These are phyloP conservation scores for Smutsia temminckii DNA, from an alignment of 2,797 vertebrate genomes.

Conservation along the genomic window DNA sequence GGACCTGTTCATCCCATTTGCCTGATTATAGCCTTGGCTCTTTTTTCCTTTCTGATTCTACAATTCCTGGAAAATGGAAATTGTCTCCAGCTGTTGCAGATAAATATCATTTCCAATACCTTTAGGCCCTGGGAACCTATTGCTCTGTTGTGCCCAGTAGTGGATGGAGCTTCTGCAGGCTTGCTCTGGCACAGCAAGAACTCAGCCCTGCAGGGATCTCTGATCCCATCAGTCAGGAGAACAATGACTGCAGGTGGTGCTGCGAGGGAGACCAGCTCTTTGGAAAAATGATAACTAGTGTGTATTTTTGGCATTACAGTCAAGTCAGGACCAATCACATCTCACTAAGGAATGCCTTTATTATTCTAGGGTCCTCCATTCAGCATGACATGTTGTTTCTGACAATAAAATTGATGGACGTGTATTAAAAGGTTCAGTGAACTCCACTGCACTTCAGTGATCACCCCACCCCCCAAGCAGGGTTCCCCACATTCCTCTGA, in stretches of 20 bases:
- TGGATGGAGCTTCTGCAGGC: background rate
- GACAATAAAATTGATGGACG: background rate
- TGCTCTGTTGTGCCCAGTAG: background rate
- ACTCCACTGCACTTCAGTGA: background rate
- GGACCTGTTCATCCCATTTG: background rate
- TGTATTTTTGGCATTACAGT: background rate
- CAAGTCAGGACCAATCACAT: background rate
- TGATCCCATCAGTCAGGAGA: background rate
- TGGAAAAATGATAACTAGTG: background rate
- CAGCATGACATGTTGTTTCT: background rate
- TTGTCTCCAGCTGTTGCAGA: background rate
- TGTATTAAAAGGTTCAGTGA: background rate
- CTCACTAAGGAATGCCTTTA: background rate
- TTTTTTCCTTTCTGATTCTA: conserved; percentile 1
- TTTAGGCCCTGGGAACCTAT: background rate
- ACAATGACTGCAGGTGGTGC: background rate
- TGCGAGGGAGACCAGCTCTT: background rate
- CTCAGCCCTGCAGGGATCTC: background rate
- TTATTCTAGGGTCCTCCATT: background rate
- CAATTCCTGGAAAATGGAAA: background rate
- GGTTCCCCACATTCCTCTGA: background rate
- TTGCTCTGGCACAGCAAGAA: background rate
- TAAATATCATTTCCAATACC: background rate
- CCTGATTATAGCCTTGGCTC: background rate
- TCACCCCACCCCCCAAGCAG: background rate